Percentiles rank a stretch among this genome's conserved stretches.
phyloP scores from a whole-genome alignment of 2,797 vertebrate species.

The Cyclopterus lumpus region DNA sequence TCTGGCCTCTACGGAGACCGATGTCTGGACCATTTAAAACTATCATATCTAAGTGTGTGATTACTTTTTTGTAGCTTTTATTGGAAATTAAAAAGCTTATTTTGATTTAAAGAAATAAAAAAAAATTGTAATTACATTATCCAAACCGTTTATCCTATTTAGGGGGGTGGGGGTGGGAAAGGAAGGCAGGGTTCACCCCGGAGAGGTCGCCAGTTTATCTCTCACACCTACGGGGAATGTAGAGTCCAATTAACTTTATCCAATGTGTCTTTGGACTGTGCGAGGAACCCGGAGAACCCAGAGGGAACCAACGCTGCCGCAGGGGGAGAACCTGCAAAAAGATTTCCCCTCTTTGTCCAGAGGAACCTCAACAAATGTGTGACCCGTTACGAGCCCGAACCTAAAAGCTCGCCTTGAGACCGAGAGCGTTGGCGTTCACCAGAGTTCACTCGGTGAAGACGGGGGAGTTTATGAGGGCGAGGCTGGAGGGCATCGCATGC shows the following conservation, averaged over 20 bases:
- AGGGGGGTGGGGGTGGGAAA: too few species aligned
- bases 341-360: not conserved
- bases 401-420: not conserved
- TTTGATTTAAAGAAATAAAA: too few species aligned
- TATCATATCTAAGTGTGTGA: not conserved
- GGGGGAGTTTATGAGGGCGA: not conserved
- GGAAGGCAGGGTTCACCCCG: too few species aligned
- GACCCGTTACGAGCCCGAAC: constrained; percentile 4
- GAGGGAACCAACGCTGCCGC: not conserved
- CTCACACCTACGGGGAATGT: too few species aligned
- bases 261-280: too few species aligned
- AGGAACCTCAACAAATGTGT: constrained; percentile 1
- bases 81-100: not conserved
- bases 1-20: not conserved
- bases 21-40: not conserved
- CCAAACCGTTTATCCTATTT: too few species aligned
- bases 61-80: not conserved
- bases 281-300: too few species aligned
- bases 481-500: not conserved
- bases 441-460: not conserved
- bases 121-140: too few species aligned
- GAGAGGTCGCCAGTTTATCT: too few species aligned
- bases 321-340: too few species aligned
- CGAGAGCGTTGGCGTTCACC: constrained; percentile 8
- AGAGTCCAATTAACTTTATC: too few species aligned